Evolutionary conservation across 1,140 invertebrate species (phyloP), one percentile per base, ranked within the genome.

Genomic region (Leptoteleia sp.): DNA sequence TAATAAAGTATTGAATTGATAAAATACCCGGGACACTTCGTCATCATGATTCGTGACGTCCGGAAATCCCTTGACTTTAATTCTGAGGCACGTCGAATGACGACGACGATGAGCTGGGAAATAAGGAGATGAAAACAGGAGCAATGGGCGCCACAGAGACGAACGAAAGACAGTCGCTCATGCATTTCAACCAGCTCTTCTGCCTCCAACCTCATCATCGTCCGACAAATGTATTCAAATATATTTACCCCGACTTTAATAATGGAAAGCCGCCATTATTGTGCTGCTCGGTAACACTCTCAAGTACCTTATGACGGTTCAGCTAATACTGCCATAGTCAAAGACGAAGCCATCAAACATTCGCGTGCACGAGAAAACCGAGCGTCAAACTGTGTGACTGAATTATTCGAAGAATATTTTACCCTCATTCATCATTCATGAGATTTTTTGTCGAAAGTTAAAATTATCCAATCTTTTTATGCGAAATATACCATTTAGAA

Each of bases 221-320:
- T 75, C 55, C 70, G 52, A 79, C 79, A 81, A 81, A 81, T 81
- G 76, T 81, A 81, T 81, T 81, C 79, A 81, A 81, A 81, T 81
- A 81, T 81, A 81, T 81, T 81, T 78, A 78, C 76, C 75, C 70
- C 65, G 62, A 76, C 42, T 80, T 76, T 80, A 76, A 80, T 80
- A 80, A 80, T 68, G 55, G 62, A 72, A 68, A 68, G 59, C 47
- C 72, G 52, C 54, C 67, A 76, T 80, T 80, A 80, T 76, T 80
- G 77, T 75, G 54, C 70, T 57, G 62, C 62, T 25, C 43, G 54
- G 76, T 76, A 76, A 76, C 73, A 76, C 64, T 68, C 64, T 68
- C 55, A 47, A 76, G 64, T 55, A 62, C 75, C 65, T 71, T 65
- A 57, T 57, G 75, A 77, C 75, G 65, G 37, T 42, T 7, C 29